Percentiles rank a stretch among this genome's conserved stretches.
phyloP scores from a whole-genome alignment of 2,113 vertebrate genomes.

The Aepyceros melampus region DNA sequence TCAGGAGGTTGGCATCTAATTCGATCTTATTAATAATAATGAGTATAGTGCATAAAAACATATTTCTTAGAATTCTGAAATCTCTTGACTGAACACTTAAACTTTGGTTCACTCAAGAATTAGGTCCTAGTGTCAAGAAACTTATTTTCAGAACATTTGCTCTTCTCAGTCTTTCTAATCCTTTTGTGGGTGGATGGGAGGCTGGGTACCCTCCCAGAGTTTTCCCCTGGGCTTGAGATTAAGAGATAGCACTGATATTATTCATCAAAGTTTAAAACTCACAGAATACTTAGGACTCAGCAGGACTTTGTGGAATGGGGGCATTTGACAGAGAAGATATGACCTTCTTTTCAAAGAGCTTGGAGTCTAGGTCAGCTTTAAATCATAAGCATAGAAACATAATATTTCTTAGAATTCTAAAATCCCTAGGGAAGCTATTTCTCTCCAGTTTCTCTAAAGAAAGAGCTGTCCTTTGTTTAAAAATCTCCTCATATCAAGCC shows the following conservation, averaged over 20 bases:
- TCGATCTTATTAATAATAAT: neutral
- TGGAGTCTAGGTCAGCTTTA: conserved; percentile 39
- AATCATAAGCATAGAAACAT: conserved; percentile 43
- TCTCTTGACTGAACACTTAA: conserved; percentile 12
- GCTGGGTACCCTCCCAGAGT: neutral
- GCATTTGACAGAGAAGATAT: conserved; percentile 8
- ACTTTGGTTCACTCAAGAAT: neutral
- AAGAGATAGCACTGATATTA: neutral
- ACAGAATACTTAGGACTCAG: neutral
- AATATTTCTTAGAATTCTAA: conserved; percentile 54
- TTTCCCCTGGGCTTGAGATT: neutral
- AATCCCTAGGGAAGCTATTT: conserved; percentile 36
- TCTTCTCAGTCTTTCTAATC: neutral
- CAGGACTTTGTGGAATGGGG: neutral
- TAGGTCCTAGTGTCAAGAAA: neutral
- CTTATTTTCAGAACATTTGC: neutral
- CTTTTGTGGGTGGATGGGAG: neutral
- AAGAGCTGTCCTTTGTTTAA: conserved; percentile 43
- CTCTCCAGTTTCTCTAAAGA: conserved; percentile 14
- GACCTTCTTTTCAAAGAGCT: conserved; percentile 26
- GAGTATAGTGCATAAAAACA: neutral
- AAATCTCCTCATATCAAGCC: conserved; percentile 21
- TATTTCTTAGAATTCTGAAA: conserved; percentile 20
- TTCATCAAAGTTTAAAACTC: neutral
- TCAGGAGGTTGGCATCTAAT: neutral